Evolutionary conservation across 1,140 invertebrate genomes (phyloP).

Genomic region (Cherax quadricarinatus): DNA sequence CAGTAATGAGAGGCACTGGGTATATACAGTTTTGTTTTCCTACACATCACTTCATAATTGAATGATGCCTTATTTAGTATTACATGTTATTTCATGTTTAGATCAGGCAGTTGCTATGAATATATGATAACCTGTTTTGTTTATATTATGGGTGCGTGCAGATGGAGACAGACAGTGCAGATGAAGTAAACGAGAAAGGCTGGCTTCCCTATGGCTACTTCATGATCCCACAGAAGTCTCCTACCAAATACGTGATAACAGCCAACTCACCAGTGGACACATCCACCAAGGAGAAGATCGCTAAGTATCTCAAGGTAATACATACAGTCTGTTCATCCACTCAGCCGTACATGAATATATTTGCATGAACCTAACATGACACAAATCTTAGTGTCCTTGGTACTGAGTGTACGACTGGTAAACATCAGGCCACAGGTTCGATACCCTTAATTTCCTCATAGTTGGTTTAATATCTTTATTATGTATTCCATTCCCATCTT

Average conservation of each 20-base stretch:
- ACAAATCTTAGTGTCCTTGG: not conserved
- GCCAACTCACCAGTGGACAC: not conserved
- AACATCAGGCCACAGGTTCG: too few species aligned
- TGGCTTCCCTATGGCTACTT: conserved; percentile 51
- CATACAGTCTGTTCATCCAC: not conserved
- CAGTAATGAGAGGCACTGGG: too few species aligned
- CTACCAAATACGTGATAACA: not conserved
- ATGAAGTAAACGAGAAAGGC: not conserved
- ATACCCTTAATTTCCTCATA: too few species aligned
- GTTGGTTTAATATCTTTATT: too few species aligned
- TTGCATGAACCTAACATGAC: not conserved
- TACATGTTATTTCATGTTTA: too few species aligned
- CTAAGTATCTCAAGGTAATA: conserved; percentile 15
- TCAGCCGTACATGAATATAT: not conserved
- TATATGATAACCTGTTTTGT: not conserved
- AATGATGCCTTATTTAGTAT: too few species aligned
- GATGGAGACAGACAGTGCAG: not conserved
- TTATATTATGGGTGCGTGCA: not conserved
- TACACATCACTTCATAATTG: too few species aligned
- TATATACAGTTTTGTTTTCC: not conserved
- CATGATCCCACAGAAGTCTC: conserved; percentile 19
- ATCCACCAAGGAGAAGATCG: conserved; percentile 1
- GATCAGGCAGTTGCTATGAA: too few species aligned
- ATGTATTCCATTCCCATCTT: too few species aligned
- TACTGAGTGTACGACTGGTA: too few species aligned